Base-by-base conservation (phyloP, 2,888 invertebrate genomes). In the Lasioglossum vierecki region DNA sequence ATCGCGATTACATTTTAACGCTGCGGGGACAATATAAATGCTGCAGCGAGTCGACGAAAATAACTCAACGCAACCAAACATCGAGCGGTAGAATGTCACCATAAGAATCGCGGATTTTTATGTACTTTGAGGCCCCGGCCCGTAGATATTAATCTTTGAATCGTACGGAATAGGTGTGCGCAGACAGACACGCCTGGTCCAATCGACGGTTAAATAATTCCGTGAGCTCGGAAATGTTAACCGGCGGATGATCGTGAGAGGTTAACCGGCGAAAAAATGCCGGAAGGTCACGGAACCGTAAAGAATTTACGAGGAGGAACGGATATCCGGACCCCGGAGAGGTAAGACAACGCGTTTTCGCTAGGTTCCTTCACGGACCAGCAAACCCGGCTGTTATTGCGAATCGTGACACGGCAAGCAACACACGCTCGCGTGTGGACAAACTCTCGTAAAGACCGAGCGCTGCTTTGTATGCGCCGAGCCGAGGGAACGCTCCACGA, bases 241-340 rank as follows among this genome's bases (percentile, higher is more conserved):
- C 39, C 8, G 30, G 18, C 26, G 68, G 4, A 68, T 2, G 68
- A 39, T 68, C 39, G 70, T 22, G 30, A 9, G 9, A 44, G 18
- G 30, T 22, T 22, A 57, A 44, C 26, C 30, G 30, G 5, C 18
- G 13, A 44, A 76, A 63, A 63, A 46, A 44, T 26, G 44, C 2
- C 22, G 44, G 18, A 63, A 46, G 63, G 82, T 76, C 74, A 70
- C 90, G 88, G 89, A 88, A 89, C 86, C 85, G 82, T 91, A 88
- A 92, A 92, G 88, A 92, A 92, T 92, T 92, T 92, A 91, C 91
- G 91, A 91, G 77, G 84, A 49, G 74, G 83, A 76, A 89, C 83
- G 79, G 84, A 70, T 72, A 70, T 68, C 68, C 46, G 44, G 30
- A 30, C 44, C 66, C 11, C 11, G 57, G 63, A 63, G 73, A 53